A percentile compares a stretch with the other conserved stretches of the same genome.
These are phyloP conservation scores for Sciurus vulgaris DNA, from an alignment of 2,797 vertebrate species.

Conservation along the genomic window DNA sequence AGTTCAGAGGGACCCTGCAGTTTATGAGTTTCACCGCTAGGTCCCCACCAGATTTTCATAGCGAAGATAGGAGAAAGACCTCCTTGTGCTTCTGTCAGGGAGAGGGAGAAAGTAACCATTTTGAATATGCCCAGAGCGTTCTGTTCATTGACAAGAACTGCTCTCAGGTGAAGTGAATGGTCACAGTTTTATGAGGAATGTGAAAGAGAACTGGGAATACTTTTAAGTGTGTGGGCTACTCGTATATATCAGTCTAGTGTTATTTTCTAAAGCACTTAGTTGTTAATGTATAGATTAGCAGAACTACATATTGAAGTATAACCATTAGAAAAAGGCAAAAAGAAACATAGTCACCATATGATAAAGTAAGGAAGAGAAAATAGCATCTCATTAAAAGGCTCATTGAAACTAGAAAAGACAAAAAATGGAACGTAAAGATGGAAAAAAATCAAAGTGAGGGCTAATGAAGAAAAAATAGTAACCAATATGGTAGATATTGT, in stretches of 20 bases:
- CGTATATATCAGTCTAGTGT: not conserved
- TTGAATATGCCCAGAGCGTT: not conserved
- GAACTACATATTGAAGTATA: not conserved
- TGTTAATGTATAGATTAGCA: not conserved
- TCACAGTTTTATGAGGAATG: not conserved
- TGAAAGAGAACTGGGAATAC: not conserved
- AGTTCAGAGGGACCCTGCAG: not conserved
- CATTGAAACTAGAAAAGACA: not conserved
- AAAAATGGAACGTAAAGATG: not conserved
- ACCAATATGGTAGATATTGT: not conserved
- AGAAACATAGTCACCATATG: not conserved
- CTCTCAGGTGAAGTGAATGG: not conserved
- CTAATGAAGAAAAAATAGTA: not conserved
- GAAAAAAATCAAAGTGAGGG: not conserved
- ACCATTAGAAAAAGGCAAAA: not conserved
- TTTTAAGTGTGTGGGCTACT: not conserved
- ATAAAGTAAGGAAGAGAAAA: not conserved
- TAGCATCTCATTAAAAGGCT: not conserved
- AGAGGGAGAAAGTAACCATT: not conserved
- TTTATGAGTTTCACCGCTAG: not conserved
- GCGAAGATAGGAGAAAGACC: not conserved
- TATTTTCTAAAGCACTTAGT: constrained; percentile 2
- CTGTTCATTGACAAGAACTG: not conserved
- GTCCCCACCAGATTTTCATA: not conserved
- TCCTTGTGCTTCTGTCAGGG: not conserved